Base-by-base conservation (phyloP, 1,140 invertebrate species). In the Akabosia matsudoensis region DNA sequence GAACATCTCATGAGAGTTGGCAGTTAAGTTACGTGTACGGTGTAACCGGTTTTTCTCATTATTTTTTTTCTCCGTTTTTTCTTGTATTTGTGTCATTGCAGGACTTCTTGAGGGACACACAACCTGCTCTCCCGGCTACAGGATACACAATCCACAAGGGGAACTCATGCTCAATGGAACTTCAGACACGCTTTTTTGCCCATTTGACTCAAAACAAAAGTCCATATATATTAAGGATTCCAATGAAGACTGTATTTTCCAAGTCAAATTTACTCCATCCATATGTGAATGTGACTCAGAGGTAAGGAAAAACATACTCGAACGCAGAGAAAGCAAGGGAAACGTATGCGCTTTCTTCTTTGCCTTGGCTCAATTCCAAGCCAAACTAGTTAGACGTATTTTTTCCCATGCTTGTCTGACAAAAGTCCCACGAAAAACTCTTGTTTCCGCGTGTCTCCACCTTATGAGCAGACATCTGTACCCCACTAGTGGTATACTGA, bases 281-380 rank as follows among this genome's bases (percentile, higher is more conserved):
- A 79, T 81, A 31, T 81, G 80, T 61, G 80, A 81, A 74, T 81
- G 80, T 51, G 80, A 81, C 70, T 79, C 78, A 7, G 78, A 81
- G 79, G 80, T 79, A 34, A 76, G 76, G 26, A 74, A 28, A 30
- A 56, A 71, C n/a, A n/a, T 13, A 51, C 22, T 70, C 10, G 10
- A 51, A n/a, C 45, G n/a, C n/a, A n/a, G n/a, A n/a, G n/a, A n/a
- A n/a, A n/a, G 45, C n/a, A 51, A n/a, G 10, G 45, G 45, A 51
- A n/a, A 51, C 10, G n/a, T 10, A 10, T n/a, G n/a, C n/a, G n/a
- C n/a, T n/a, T n/a, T n/a, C n/a, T n/a, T n/a, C 61, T 30, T 67
- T 10, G 37, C 18, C 7, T 67, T 67, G 61, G 61, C 61, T 30
- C 10, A 7, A 30, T 67, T 67, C 61, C 61, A 67, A 30, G 7